Base-by-base conservation (phyloP, 2,113 vertebrate species). In the Siphamia tubifer region DNA sequence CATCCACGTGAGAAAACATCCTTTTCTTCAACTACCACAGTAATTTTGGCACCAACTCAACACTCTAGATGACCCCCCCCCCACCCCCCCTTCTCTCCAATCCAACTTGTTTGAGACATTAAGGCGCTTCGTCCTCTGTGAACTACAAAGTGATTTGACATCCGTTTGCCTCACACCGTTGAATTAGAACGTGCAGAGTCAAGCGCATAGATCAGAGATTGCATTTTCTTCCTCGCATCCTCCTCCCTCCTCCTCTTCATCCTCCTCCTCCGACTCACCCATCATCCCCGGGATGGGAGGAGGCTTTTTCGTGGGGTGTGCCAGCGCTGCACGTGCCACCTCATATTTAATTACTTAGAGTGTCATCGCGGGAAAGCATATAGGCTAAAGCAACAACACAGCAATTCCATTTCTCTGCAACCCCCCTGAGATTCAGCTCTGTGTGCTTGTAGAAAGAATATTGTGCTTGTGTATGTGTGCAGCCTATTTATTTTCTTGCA, bases 311-410 rank as follows among this genome's bases (percentile, higher is more conserved):
- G 52, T 12, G 1, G 61, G 25, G 77, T 17, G 54, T 4, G n/a
- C 16, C 16, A 23, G 65, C 4, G 20, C 38, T 49, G 70, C 86
- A 82, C 69, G 42, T 89, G 83, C 74, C 12, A 30, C 47, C 76
- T 88, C 60, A 70, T 81, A 70, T 92, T 91, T 87, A 88, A 91
- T 91, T 87, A 91, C 84, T 86, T 53, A 83, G 64, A 67, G 73
- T 87, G 85, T 85, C 39, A 23, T 81, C 53, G 68, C 42, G 65
- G 38, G 54, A 43, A 74, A 38, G 58, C 35, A 74, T 69, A 40
- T 67, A 63, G 65, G 67, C 62, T 57, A 45, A 67, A 66, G 66
- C 70, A 72, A 47, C 51, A 71, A 74, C 79, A 79, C 47, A 73
- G 61, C 77, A 68, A 80, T 83, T 71, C 53, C 81, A 79, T 81